Evolutionary conservation across 2,888 invertebrate genomes (phyloP).

Genomic region (Acanthosepion lycidas): DNA sequence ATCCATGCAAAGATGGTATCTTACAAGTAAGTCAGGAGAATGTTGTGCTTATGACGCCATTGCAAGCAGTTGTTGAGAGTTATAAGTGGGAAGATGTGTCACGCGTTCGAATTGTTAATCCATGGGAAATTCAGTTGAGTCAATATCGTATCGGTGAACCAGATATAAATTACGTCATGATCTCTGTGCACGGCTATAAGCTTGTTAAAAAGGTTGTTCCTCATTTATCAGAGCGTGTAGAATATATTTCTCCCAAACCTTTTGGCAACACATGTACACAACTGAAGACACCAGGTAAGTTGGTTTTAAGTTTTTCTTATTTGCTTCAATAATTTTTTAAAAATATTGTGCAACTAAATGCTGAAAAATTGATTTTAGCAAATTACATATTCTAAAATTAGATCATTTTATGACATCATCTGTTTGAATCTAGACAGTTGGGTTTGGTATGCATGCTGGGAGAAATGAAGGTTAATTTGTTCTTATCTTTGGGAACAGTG

Average conservation of each 20-base stretch:
- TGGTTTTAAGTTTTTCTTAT: not conserved
- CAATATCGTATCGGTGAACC: slow-evolving; percentile 35
- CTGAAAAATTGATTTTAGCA: not conserved
- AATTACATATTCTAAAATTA: too few relatives aligned
- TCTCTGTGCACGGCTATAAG: slow-evolving; percentile 4
- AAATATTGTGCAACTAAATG: not conserved
- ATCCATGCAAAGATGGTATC: slow-evolving; percentile 54
- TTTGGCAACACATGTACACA: not conserved
- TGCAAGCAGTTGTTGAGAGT: not conserved
- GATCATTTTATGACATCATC: too few relatives aligned
- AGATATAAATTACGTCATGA: not conserved
- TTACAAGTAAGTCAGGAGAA: slow-evolving; percentile 55
- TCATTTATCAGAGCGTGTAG: not conserved
- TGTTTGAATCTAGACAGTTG: too few relatives aligned
- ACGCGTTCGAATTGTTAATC: not conserved
- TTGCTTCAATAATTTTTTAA: not conserved
- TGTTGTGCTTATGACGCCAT: not conserved
- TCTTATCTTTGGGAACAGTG: too few relatives aligned
- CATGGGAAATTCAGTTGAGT: slow-evolving; percentile 42
- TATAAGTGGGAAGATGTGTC: slow-evolving; percentile 39
- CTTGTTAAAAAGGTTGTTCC: not conserved
- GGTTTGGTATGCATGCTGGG: too few relatives aligned
- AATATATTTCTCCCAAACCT: not conserved
- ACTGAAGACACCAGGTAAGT: not conserved
- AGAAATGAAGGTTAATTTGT: too few relatives aligned